These are phyloP conservation scores for Tenodera sinensis DNA, from an alignment of 2,888 invertebrate genomes.

Conservation along the genomic window DNA sequence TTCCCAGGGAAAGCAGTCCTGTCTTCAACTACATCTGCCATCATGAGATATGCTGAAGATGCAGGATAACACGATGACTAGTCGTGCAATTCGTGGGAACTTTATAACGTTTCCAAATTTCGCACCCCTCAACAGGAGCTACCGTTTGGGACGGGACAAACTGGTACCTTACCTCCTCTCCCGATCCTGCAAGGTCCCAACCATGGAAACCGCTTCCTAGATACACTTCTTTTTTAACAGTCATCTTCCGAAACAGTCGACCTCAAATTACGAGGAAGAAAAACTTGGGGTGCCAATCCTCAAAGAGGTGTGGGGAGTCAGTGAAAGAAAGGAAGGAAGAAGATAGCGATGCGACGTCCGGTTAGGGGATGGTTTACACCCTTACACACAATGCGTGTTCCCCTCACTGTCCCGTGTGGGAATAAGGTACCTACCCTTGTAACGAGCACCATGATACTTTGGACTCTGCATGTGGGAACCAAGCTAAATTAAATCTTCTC, in stretches of 20 bases:
- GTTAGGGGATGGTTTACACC: background rate
- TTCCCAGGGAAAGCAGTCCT: background rate
- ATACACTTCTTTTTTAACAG: background rate
- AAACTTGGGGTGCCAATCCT: background rate
- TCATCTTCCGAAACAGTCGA: background rate
- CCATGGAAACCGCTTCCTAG: background rate
- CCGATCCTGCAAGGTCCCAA: background rate
- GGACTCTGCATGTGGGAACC: background rate
- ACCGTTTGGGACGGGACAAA: background rate
- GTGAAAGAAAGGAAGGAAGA: background rate
- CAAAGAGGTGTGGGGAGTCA: background rate
- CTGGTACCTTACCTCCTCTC: background rate
- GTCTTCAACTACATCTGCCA: background rate
- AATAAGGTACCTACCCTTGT: background rate
- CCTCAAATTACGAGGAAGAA: background rate
- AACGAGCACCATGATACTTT: background rate
- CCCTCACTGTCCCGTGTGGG: background rate
- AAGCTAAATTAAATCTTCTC: background rate
- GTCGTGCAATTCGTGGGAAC: background rate
- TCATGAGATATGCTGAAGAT: background rate
- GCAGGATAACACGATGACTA: background rate
- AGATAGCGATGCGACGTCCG: background rate
- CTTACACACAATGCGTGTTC: background rate
- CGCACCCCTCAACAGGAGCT: background rate
- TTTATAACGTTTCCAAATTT: background rate